A percentile compares a stretch with the other conserved stretches of the same genome.
Conservation (phyloP, 2,113 vertebrate genomes). For the Orycteropus afer region DNA sequence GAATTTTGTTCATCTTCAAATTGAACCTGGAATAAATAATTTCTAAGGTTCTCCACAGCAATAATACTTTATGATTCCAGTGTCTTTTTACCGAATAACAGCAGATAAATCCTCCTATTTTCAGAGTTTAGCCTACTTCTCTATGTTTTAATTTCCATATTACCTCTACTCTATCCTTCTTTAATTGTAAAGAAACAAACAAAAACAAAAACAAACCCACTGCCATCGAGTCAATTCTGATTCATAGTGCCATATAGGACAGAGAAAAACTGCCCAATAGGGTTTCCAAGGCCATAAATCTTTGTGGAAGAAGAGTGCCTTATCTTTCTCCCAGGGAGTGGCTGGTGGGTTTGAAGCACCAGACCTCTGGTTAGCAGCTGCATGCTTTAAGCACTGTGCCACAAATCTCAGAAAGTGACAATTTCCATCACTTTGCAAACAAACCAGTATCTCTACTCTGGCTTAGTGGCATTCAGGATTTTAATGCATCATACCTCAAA, state of each 20-base stretch:
- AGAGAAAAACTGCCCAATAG: no score
- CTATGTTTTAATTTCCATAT: constrained; percentile 56
- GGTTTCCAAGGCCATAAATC: no score
- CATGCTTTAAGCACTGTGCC: no score
- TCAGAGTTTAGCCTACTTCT: constrained; percentile 62
- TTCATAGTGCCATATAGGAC: no score
- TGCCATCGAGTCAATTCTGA: no score
- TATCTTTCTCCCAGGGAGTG: no score
- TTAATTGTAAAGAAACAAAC: no score
- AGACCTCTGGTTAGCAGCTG: no score
- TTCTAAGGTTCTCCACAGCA: constrained; percentile 11
- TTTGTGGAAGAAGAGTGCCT: no score
- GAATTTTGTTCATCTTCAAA: constrained; percentile 49
- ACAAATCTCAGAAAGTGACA: constrained; percentile 51
- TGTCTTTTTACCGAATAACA: constrained; percentile 32
- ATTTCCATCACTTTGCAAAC: constrained; percentile 69
- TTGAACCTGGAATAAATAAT: constrained; percentile 57
- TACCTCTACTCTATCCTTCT: not conserved
- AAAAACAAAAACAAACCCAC: no score
- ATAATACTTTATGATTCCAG: constrained; percentile 49
- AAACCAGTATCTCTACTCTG: constrained; percentile 64
- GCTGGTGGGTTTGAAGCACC: no score
- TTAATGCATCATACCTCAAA: constrained; percentile 62
- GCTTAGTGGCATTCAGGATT: constrained; percentile 51
- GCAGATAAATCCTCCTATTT: constrained; percentile 31